Evolutionary conservation across 2,113 vertebrate genomes (phyloP), one percentile per base, ranked within the genome.

Genomic region (Ancistrus triradiatus): DNA sequence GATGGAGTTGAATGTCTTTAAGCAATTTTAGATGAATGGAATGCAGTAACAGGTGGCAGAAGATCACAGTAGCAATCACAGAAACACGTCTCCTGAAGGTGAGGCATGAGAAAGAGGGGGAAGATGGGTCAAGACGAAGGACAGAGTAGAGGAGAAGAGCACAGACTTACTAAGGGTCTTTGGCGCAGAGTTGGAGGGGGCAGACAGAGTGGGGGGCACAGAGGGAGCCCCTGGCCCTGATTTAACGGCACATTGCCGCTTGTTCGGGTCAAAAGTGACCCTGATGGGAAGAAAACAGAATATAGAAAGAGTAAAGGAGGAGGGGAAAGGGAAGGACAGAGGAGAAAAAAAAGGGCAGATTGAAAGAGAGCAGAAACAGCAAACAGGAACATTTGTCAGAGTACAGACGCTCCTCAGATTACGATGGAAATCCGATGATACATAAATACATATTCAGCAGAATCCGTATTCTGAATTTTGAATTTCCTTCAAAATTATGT

Each of bases 121-220:
- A n/a, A n/a, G n/a, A 78, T 70, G 77, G 70, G 70, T 65, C 56
- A 74, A 75, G 72, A 71, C 59, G 66, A 66, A 70, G 63, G 68
- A 74, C 53, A 80, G 42, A 75, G 27, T 78, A 80, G 81, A 33
- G 70, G 73, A 80, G 70, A 74, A 71, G 59, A 78, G 79, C 79
- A 80, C 82, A 80, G 85, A 90, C 88, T 90, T 90, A 90, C 88
- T 90, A 89, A 87, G 85, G 81, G 78, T 83, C 84, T 87, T 87
- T 86, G 81, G 83, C 83, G 81, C 81, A 83, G 83, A 84, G 74
- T 83, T 71, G 64, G 86, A 79, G 56, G 88, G 80, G 78, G 69
- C 56, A 77, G 83, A 66, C 22, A 67, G 73, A 53, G 73, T 67
- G 52, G 73, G 63, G 63, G 68, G 51, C 74, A 81, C 69, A 63